phyloP scores from a whole-genome alignment of 2,113 vertebrate genomes.

The Saccopteryx bilineata region DNA sequence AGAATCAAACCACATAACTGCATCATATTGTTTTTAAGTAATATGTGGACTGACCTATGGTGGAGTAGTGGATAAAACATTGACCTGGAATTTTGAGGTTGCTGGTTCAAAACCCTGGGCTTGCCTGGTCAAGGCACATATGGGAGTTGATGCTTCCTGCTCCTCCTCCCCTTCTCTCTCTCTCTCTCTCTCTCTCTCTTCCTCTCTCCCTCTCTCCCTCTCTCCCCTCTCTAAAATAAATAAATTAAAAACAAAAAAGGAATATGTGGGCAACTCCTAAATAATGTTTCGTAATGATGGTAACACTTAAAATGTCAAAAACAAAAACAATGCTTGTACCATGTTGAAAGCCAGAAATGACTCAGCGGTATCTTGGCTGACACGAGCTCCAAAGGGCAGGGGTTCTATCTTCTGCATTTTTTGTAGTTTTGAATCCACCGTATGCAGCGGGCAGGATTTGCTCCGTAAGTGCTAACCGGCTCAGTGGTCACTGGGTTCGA shows the following conservation, averaged over 20 bases:
- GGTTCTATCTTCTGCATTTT: background rate
- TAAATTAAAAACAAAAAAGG: too few relatives aligned
- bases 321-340: background rate
- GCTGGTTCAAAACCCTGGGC: too few relatives aligned
- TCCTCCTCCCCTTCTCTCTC: too few relatives aligned
- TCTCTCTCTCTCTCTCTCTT: too few relatives aligned
- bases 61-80: too few relatives aligned
- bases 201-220: too few relatives aligned
- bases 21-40: background rate
- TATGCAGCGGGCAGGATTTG: too few relatives aligned
- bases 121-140: too few relatives aligned
- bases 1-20: background rate
- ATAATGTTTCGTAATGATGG: background rate
- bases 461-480: background rate
- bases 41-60: background rate
- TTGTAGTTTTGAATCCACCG: background rate
- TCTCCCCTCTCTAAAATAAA: too few relatives aligned
- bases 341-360: background rate
- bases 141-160: too few relatives aligned
- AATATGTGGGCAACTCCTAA: background rate
- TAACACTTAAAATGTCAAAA: background rate
- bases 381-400: background rate
- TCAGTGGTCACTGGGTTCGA: background rate
- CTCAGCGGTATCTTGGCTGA: background rate
- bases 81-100: too few relatives aligned